Base-by-base conservation (phyloP, 2,113 vertebrate genomes). In the Sylvietta virens region DNA sequence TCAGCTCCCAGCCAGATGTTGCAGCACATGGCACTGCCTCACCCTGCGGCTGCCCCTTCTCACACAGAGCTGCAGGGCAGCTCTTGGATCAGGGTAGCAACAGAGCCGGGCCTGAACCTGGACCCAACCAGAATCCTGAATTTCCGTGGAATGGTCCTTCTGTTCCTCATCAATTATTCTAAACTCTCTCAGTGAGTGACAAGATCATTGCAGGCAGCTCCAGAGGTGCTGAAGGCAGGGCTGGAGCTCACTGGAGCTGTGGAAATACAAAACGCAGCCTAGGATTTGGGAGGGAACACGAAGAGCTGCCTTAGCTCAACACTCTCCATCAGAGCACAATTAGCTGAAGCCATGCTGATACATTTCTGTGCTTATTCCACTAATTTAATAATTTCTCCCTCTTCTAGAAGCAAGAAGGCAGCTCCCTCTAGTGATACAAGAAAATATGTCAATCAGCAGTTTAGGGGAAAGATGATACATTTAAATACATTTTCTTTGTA, bases 361-460 rank as follows among this genome's bases (percentile, higher is more conserved):
- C 26, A 18, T 44, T 61, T 26, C 58, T 66, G 13, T 31, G 74
- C 61, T 19, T 40, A 37, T 50, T 28, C 76, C 69, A 40, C 70
- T 48, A 11, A 71, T 86, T 72, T 72, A 21, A 79, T 50, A 10
- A 17, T 13, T 24, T 35, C 77, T 91, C 33, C 8, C 40, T 89
- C 57, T 66, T 44, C 66, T 15, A 95, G 83, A 85, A 88, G 82
- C 91, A 56, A 94, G 93, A 92, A 85, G 54, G 89, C 77, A 94
- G 97, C 96, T 90, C 97, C 96, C 96, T 96, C 97, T 97, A 94
- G 90, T 83, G 97, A 83, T 22, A 11, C 0, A 40, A 94, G 77
- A 64, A 45, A 83, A 73, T 24, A 81, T 2, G 10, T 56, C 85
- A 31, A 40, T 30, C 58, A 15, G 57, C 62, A 56, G 19, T 39